Evolutionary conservation across 2,113 vertebrate species (phyloP), one percentile per base, ranked within the genome.

Genomic region (Leptodactylus fuscus): DNA sequence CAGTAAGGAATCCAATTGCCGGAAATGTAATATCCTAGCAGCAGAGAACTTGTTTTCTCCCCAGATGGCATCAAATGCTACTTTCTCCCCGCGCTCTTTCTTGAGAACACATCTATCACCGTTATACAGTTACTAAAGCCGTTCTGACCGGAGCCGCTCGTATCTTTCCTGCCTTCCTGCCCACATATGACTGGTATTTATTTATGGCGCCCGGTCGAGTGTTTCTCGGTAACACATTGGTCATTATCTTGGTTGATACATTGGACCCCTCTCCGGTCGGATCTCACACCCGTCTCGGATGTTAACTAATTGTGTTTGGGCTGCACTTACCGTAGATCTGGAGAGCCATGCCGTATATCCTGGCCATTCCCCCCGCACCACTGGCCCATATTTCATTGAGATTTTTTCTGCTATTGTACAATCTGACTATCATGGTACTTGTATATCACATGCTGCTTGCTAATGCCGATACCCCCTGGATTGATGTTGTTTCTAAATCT

Each of bases 41-140:
- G 77, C 51, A 44, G 65, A 71, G 51, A 81, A 73, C 65, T 81
- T 86, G 84, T 86, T 86, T 86, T 36, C 67, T 83, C 51, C 82
- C 82, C 82, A 83, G 70, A 83, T 75, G 82, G 82, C 36, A 60
- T 81, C 49, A 48, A 46, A 71, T 46, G n/a, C 77, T 71, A 13
- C 77, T 71, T 71, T 71, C 48, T 32, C 24, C 36, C 12, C 3
- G 41, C 11, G 18, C 48, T 81, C 67, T 62, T n/a, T 86, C 84
- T 81, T 20, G 67, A 77, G 81, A 81, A 81, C 84, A 60, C 84
- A 86, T 86, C 84, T 78, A 86, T 86, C 84, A 86, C n/a, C 55
- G 48, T 86, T 58, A 51, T 20, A 16, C 36, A 60, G 48, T 81
- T 81, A 55, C 76, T 48, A 81, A 60, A 81, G 34, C 73, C 85